Conservation (phyloP, 1,140 invertebrate genomes). For the Bombus confusus region DNA sequence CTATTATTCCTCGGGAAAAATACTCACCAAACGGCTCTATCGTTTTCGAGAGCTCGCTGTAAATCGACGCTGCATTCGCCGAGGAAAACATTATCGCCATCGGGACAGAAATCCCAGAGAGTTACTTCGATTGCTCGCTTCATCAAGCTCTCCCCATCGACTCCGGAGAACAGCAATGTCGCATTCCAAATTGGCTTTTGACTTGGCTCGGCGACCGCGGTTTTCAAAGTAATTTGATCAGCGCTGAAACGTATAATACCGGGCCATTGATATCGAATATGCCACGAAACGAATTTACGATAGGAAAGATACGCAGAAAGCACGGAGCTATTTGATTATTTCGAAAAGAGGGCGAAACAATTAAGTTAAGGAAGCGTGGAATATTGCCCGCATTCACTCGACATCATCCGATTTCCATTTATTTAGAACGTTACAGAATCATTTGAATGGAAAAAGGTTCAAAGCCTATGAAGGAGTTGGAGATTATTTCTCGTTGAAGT, state of each 20-base stretch:
- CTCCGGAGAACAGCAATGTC: conserved; percentile 90
- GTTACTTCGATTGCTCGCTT: conserved; percentile 92
- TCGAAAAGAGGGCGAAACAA: neutral
- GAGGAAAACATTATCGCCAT: conserved; percentile 91
- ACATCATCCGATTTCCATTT: neutral
- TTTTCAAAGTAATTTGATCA: conserved; percentile 88
- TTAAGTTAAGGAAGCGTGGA: neutral
- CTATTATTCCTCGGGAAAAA: neutral
- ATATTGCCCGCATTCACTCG: neutral
- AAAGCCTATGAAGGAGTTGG: neutral
- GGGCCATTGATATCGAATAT: neutral
- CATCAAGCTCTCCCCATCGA: conserved; percentile 89
- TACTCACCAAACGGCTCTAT: conserved; percentile 89
- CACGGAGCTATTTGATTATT: too few relatives aligned
- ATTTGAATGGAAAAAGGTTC: neutral
- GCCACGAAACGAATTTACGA: too few relatives aligned
- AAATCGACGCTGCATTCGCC: conserved; percentile 92
- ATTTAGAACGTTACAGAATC: neutral
- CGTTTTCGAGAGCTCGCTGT: conserved; percentile 92
- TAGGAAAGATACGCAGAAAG: neutral
- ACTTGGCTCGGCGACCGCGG: conserved; percentile 90
- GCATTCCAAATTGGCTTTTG: conserved; percentile 95
- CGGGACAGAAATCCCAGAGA: conserved; percentile 92
- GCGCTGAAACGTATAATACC: conserved; percentile 81
- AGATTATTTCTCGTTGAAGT: neutral